These are phyloP conservation scores for Caenorhabditis sp. DNA, from an alignment of 2,888 invertebrate species.

Conservation along the genomic window DNA sequence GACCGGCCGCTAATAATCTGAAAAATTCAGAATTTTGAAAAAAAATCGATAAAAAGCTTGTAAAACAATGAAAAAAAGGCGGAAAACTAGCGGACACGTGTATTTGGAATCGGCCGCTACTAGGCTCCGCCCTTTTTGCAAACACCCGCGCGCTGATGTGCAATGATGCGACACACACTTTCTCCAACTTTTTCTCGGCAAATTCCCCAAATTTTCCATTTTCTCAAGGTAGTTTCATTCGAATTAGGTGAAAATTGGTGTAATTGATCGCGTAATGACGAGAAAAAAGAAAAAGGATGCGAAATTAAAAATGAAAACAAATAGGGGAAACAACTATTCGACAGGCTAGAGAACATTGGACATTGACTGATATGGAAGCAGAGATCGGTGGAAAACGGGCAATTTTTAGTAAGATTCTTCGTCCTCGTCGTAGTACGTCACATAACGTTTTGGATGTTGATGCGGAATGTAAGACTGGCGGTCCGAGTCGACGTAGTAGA, in stretches of 20 bases:
- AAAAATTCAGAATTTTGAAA: constrained; percentile 12
- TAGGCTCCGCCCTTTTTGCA: constrained; percentile 47
- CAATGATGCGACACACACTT: constrained; percentile 21
- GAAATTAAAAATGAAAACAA: not conserved
- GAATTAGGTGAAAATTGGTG: not conserved
- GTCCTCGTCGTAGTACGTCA: constrained; percentile 31
- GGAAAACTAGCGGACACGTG: constrained; percentile 51
- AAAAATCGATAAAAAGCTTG: constrained; percentile 19
- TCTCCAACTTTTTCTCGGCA: not conserved
- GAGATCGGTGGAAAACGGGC: not conserved
- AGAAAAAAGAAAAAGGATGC: not conserved
- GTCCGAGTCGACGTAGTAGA: not conserved
- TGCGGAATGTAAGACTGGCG: not conserved
- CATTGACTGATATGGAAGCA: not conserved
- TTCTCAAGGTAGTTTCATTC: constrained; percentile 10
- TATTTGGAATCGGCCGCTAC: constrained; percentile 13
- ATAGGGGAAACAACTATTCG: not conserved
- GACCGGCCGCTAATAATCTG: constrained; percentile 45
- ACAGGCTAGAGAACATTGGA: not conserved
- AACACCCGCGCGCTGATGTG: constrained; percentile 22
- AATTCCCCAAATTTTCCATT: not conserved
- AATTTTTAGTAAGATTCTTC: constrained; percentile 7
- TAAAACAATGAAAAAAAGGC: constrained; percentile 22
- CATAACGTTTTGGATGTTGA: not conserved
- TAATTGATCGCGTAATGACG: not conserved